Conservation (phyloP, 2,888 invertebrate species). For the Amblyjoppa proteus region DNA sequence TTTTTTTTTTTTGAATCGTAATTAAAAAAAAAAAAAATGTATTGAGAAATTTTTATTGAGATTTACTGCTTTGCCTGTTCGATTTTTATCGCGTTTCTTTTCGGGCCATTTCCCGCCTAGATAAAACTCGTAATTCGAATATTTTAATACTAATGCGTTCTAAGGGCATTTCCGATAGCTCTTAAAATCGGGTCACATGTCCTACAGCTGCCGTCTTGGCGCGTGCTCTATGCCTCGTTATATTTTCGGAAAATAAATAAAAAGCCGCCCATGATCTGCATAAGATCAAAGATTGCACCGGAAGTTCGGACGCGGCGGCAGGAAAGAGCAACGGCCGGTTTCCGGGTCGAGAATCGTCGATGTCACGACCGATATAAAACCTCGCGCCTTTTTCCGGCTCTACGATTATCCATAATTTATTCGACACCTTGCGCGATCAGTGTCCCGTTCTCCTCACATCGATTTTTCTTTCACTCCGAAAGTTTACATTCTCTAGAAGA, state of each 20-base stretch:
- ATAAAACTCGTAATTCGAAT: constrained; percentile 14
- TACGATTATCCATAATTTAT: constrained; percentile 67
- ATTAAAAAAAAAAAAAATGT: background rate
- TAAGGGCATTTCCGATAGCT: constrained; percentile 32
- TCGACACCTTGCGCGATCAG: constrained; percentile 65
- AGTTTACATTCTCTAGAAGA: background rate
- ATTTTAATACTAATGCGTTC: constrained; percentile 9
- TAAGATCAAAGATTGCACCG: constrained; percentile 55
- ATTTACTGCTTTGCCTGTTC: background rate
- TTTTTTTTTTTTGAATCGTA: constrained; percentile 12
- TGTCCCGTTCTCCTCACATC: background rate
- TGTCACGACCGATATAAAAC: constrained; percentile 12
- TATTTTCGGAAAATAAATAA: constrained; percentile 29
- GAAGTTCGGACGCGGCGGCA: constrained; percentile 14
- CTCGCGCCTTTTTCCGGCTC: background rate
- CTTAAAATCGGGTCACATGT: constrained; percentile 56
- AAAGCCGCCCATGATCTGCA: constrained; percentile 45
- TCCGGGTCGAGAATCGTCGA: constrained; percentile 32
- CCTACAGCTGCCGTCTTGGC: constrained; percentile 45
- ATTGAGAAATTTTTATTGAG: background rate
- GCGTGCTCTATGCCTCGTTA: constrained; percentile 9
- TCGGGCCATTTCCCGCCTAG: constrained; percentile 17
- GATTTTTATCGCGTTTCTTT: constrained; percentile 4
- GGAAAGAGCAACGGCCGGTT: constrained; percentile 36
- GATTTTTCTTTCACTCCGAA: background rate